Evolutionary conservation across 2,888 invertebrate species (phyloP), one percentile per base, ranked within the genome.

Genomic region (Noctua janthe): DNA sequence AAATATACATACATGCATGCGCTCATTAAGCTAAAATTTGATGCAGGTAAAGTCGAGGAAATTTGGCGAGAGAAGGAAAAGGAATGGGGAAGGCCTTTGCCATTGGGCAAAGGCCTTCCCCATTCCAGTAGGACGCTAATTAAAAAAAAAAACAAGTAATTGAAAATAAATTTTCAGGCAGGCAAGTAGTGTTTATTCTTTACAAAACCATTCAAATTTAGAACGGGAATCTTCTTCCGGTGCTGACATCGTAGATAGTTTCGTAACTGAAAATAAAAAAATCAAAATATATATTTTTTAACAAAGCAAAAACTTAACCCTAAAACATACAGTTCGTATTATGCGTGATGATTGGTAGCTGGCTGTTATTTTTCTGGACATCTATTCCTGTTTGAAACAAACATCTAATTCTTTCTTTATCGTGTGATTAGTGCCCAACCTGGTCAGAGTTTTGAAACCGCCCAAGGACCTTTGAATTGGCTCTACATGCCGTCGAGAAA

Each of bases 221-320:
- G 69, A 69, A 69, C 69, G 69, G 69, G n/a, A 69, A 69, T 0
- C 69, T 69, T 69, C 47, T 47, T 47, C 7, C 69, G 15, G 69
- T 69, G 8, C 0, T 4, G 17, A 69, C 47, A 10, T 0, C 1
- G 69, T 69, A 69, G 69, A 47, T 69, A 23, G 69, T 69, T 7
- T 69, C 47, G 47, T 69, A 69, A n/a, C 69, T 69, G 69, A 47
- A 69, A 69, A 69, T 3, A 47, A 47, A 69, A 69, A n/a, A 1
- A 0, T 7, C 6, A 13, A 43, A 43, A 6, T 23, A 6, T 6
- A 1, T 43, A 11, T 62, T 4, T 29, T 29, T 29, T 29, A 29
- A 29, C 29, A 29, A 29, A 1, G 29, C 29, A 29, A 29, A 29
- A 29, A 29, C 29, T 29, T 29, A 29, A 29, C 29, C 29, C 29